Evolutionary conservation across 1,140 invertebrate species (phyloP).

Genomic region (Ptiloglossa arizonensis): DNA sequence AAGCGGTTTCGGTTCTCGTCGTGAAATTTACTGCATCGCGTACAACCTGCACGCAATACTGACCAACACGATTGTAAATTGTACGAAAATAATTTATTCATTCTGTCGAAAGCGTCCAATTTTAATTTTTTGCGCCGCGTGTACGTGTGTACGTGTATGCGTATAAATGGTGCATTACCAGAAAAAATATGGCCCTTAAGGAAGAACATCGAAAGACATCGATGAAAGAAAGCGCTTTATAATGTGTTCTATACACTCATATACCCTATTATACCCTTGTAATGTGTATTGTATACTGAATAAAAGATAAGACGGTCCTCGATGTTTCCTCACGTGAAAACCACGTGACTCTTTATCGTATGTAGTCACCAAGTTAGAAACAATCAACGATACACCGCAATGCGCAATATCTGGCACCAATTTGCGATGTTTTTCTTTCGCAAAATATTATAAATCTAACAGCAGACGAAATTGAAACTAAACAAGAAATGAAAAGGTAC

Average conservation of each 20-base stretch:
- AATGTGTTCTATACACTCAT: neutral
- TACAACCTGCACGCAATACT: conserved; percentile 16
- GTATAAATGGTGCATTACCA: neutral
- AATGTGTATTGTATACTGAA: neutral
- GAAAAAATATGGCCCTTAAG: neutral
- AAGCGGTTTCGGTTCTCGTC: conserved; percentile 14
- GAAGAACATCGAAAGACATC: neutral
- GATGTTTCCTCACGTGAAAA: neutral
- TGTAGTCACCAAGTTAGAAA: too few relatives aligned
- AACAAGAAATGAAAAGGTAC: too few relatives aligned
- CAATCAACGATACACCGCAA: too few relatives aligned
- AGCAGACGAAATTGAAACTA: too few relatives aligned
- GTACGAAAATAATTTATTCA: conserved; percentile 12
- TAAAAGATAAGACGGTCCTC: conserved; percentile 1
- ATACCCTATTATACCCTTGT: neutral
- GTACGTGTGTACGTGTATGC: too few relatives aligned
- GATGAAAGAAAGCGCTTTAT: neutral
- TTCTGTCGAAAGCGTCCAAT: neutral
- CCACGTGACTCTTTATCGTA: neutral
- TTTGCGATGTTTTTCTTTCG: too few relatives aligned
- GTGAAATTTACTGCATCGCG: conserved; percentile 25
- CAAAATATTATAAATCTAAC: too few relatives aligned
- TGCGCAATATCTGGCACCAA: too few relatives aligned
- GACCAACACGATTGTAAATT: neutral
- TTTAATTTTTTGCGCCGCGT: neutral